Evolutionary conservation across 2,888 invertebrate species (phyloP), one percentile per base, ranked within the genome.

Genomic region (Seira ritae): DNA sequence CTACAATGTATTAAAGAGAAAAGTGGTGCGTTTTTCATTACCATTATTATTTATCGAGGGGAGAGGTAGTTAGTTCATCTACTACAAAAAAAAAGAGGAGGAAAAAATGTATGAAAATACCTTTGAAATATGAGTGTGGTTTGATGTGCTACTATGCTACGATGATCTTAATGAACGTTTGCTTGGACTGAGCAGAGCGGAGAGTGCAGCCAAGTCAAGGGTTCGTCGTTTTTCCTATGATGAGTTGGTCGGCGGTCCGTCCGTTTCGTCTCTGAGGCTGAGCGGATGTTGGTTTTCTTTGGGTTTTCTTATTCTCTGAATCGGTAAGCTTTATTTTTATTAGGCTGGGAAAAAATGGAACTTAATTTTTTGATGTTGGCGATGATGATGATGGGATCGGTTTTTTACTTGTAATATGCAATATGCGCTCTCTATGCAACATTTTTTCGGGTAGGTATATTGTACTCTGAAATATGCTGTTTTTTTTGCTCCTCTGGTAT

Each of bases 271-370:
- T 55, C 55, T 55, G 55, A 55, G 31, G 31, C 8, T 17, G 55
- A 55, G 55, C 55, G 55, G 55, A 55, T 55, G 55, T 55, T 55
- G n/a, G 12, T 55, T 55, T 31, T 31, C 31, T 55, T 55, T 55
- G 3, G n/a, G 12, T 55, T 55, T 31, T 31, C 31, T 55, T 55
- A 55, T 55, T 55, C 55, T 31, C 8, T 31, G 31, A 55, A 55
- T 17, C 17, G n/a, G n/a, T 15, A 55, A 55, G 55, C 55, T 55
- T 12, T 31, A 31, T 55, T 12, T 55, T 12, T 31, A 31, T 55
- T 12, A 55, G 55, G 55, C 55, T 55, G 55, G 55, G 55, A 55
- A 55, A 55, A 55, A 55, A 55, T 55, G 55, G 55, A 55, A 55
- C 55, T 12, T 55, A 3, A 55, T 55, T 55, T 55, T 31, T 31